Evolutionary conservation across 2,888 invertebrate genomes (phyloP).

Genomic region (Myopa testacea): DNA sequence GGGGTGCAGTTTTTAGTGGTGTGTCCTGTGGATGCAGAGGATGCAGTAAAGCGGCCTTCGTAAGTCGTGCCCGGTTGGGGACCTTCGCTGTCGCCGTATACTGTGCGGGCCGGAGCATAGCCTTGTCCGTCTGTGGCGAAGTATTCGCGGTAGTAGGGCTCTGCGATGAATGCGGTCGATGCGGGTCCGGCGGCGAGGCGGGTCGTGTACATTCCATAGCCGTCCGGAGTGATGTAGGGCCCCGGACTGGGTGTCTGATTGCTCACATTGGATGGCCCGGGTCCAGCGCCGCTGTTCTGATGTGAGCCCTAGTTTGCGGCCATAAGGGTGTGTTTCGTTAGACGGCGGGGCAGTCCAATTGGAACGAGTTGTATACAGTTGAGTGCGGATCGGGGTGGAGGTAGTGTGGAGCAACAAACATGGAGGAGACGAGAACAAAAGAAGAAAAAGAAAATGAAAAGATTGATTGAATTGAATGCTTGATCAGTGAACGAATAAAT

Average conservation of each 20-base stretch:
- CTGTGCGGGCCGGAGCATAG: slow-evolving; percentile 64
- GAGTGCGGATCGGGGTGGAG: slow-evolving; percentile 23
- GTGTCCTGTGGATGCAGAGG: slow-evolving; percentile 53
- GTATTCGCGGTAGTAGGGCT: slow-evolving; percentile 82
- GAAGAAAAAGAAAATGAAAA: slow-evolving; percentile 40
- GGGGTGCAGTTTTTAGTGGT: slow-evolving; percentile 57
- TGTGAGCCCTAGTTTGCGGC: slow-evolving; percentile 58
- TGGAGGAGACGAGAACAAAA: slow-evolving; percentile 35
- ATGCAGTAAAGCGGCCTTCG: slow-evolving; percentile 65
- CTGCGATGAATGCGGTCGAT: slow-evolving; percentile 73
- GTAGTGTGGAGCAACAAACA: slow-evolving; percentile 33
- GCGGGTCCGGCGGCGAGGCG: slow-evolving; percentile 64
- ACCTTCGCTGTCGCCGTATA: slow-evolving; percentile 66
- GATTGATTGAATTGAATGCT: slow-evolving; percentile 38
- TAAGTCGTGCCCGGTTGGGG: slow-evolving; percentile 65
- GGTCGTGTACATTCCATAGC: slow-evolving; percentile 68
- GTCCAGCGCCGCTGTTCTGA: slow-evolving; percentile 54
- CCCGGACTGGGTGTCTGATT: slow-evolving; percentile 68
- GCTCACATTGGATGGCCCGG: slow-evolving; percentile 61
- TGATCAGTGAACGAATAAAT: slow-evolving; percentile 38
- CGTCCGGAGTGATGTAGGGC: slow-evolving; percentile 67
- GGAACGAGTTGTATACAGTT: slow-evolving; percentile 12
- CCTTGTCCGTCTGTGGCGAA: slow-evolving; percentile 74
- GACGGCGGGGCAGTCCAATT: slow-evolving; percentile 19
- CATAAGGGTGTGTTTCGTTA: slow-evolving; percentile 1